Conservation (phyloP, 2,113 vertebrate genomes). For the Myotis lucifugus region DNA sequence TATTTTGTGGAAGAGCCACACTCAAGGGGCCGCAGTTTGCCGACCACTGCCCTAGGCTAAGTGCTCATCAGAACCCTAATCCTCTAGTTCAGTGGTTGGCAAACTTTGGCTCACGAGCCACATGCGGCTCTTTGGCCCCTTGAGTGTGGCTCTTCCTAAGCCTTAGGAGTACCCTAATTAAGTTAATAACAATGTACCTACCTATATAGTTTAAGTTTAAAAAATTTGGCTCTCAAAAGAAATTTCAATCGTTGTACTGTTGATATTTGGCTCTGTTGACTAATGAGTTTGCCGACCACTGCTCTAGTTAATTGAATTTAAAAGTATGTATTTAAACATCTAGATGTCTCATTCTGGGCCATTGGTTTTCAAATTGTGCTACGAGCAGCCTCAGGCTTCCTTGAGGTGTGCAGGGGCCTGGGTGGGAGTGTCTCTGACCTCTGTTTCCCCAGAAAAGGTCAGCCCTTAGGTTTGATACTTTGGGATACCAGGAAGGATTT, state of each 20-base stretch:
- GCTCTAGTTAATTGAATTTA: neutral
- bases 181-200: too few relatives aligned
- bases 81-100: neutral
- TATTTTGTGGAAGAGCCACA: too few relatives aligned
- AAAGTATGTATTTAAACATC: neutral
- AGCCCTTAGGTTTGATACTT: neutral
- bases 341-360: neutral
- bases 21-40: too few relatives aligned
- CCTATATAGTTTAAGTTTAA: too few relatives aligned
- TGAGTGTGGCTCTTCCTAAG: too few relatives aligned
- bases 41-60: neutral
- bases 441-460: neutral
- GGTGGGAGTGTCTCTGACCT: neutral
- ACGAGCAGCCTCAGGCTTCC: neutral
- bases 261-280: too few relatives aligned
- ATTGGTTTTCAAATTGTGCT: neutral
- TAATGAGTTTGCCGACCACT: too few relatives aligned
- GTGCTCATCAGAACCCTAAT: neutral
- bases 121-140: too few relatives aligned
- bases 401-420: neutral
- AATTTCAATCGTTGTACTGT: too few relatives aligned
- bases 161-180: too few relatives aligned
- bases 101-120: too few relatives aligned
- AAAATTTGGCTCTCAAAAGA: too few relatives aligned
- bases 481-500: neutral